Evolutionary conservation across 2,888 invertebrate genomes (phyloP), one percentile per base, ranked within the genome.

Genomic region (Chymomyza amoena): DNA sequence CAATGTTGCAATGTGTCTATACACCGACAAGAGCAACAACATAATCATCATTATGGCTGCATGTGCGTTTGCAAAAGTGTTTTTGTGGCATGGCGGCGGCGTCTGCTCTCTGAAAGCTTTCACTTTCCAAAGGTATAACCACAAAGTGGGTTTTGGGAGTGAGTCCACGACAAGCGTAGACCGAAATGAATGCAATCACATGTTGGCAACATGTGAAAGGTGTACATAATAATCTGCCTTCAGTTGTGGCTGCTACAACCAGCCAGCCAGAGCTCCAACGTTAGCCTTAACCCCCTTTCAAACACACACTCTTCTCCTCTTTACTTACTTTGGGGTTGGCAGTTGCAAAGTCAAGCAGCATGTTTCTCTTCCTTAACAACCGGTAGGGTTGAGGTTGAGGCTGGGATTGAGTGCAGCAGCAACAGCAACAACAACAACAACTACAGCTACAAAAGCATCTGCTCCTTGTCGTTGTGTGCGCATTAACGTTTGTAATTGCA

Each of bases 401-500:
- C 36, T 36, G 50, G 28, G 7, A 60, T 59, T 15, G 25, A 16
- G 13, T n/a, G 28, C 25, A 28, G n/a, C 54, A 54, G n/a, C 54
- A 54, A 16, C 1, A 39, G 32, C 39, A 18, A 50, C 16, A 61
- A 25, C 25, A 20, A 20, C 20, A n/a, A 15, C 18, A 9, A 15
- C 28, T 3, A 6, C 28, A 28, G 7, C 54, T 6, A 20, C n/a
- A 54, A 16, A 6, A 39, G 28, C 39, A 15, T 54, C 16, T 56
- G n/a, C 50, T 4, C 36, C 28, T 13, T 64, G 54, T 72, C 74
- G 71, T 75, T 73, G 77, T 70, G 72, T 73, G 83, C 80, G 77
- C 83, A 89, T 88, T 90, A 90, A 89, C 84, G 82, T 83, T 83
- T 87, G 88, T 90, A 88, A 89, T 89, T 87, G 88, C 86, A 87